Base-by-base conservation (phyloP, 2,113 vertebrate species). In the Cephalopterus ornatus region DNA sequence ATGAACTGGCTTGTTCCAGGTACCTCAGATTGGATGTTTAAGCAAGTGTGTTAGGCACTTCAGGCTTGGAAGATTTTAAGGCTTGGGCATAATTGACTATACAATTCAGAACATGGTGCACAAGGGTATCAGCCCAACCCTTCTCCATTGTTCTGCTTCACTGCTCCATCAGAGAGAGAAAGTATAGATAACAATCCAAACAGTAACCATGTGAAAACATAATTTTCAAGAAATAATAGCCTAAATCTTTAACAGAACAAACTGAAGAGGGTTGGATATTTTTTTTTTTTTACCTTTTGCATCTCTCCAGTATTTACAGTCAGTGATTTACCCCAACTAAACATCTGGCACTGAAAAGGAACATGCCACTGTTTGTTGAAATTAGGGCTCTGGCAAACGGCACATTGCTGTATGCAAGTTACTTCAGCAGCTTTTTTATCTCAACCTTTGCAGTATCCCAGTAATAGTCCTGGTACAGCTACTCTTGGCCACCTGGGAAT, bases 331-430 rank as follows among this genome's bases (percentile, higher is more conserved):
- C 26, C 73, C 73, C 92, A 93, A 8, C 44, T 70, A 70, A 92
- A 93, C 61, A 93, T 63, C 55, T 81, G 62, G 35, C 72, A 35
- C n/a, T 47, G 47, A 61, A 93, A 96, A 93, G 26, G 62, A 96
- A 93, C 53, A 50, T 42, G 63, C 42, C 63, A 55, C 50, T 65
- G 22, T 41, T 59, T 71, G 47, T 65, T 68, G 65, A 44, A 89
- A 61, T 84, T n/a, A 81, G 24, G 71, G 37, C 62, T 71, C 78
- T 50, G 65, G 46, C 75, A 89, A 95, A 77, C 14, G 77, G 37
- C 16, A 65, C 27, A 27, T 22, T 78, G 26, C 71, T 77, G 42
- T 50, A 49, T 9, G 26, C 30, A 72, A 77, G 66, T 77, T 79
- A 70, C 32, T 59, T 76, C 58, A 76, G 65, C 44, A 66, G 63